Evolutionary conservation across 2,113 vertebrate genomes (phyloP).

Genomic region (Misgurnus anguillicaudatus): DNA sequence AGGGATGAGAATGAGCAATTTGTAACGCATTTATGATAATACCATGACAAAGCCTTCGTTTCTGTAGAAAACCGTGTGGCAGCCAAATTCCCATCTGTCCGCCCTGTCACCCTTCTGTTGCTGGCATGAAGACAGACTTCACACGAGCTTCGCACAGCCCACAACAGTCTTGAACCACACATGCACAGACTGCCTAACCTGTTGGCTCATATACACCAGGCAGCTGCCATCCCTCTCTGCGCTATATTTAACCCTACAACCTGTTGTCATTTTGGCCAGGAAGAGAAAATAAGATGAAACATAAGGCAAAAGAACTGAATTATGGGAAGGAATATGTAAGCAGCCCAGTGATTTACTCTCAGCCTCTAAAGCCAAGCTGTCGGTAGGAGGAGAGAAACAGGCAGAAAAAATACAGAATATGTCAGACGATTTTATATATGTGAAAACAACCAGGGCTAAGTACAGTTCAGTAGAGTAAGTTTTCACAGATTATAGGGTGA

Average conservation of each 20-base stretch:
- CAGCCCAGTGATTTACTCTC: neutral
- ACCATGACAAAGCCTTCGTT: constrained; percentile 50
- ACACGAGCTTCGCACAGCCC: constrained; percentile 6
- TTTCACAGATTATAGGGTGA: constrained; percentile 41
- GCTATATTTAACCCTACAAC: constrained; percentile 18
- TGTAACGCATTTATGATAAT: constrained; percentile 49
- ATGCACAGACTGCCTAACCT: constrained; percentile 46
- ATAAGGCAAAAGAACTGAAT: neutral
- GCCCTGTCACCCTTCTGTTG: constrained; percentile 30
- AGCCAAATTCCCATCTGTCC: constrained; percentile 53
- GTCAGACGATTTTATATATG: too few species aligned
- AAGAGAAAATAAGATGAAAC: neutral
- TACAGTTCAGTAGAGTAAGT: constrained; percentile 33
- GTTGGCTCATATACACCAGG: constrained; percentile 34
- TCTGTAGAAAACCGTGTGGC: constrained; percentile 37
- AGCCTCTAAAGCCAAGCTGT: too few species aligned
- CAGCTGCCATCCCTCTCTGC: constrained; percentile 1
- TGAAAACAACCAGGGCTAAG: constrained; percentile 19
- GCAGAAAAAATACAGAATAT: neutral
- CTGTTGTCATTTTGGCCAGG: neutral
- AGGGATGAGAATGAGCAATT: constrained; percentile 34
- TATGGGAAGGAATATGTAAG: constrained; percentile 2
- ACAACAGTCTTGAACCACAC: constrained; percentile 27
- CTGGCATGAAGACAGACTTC: constrained; percentile 28
- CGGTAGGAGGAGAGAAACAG: constrained; percentile 1